Percentiles rank a stretch among this genome's conserved stretches.
Evolutionary conservation across 2,888 invertebrate genomes (phyloP).

Genomic region (Beris chalybata): DNA sequence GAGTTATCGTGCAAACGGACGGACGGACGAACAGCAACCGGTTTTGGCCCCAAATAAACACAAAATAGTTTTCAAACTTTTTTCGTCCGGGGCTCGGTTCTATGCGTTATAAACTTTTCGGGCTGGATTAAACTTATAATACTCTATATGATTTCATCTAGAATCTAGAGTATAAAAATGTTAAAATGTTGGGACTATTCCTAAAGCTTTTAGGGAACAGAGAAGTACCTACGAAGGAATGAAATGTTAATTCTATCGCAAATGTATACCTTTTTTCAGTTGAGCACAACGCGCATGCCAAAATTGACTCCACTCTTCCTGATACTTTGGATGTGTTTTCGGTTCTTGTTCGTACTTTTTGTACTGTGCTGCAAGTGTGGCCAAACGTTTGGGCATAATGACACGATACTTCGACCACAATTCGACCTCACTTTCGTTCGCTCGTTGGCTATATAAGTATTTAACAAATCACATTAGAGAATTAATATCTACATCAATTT

Average conservation of each 20-base stretch:
- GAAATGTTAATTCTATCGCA: neutral
- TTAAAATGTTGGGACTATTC: no score
- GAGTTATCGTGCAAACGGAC: no score
- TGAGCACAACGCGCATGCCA: slow-evolving; percentile 23
- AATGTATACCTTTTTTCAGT: slow-evolving; percentile 31
- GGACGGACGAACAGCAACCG: no score
- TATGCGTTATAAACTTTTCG: no score
- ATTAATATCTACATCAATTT: neutral
- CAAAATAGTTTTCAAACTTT: no score
- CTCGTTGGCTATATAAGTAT: neutral
- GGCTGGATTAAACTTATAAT: no score
- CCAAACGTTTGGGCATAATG: slow-evolving; percentile 28
- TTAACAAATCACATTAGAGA: neutral
- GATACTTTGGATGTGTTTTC: slow-evolving; percentile 33
- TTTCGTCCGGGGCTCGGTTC: no score
- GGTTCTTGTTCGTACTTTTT: slow-evolving; percentile 29
- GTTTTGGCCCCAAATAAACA: no score
- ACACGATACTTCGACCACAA: slow-evolving; percentile 32
- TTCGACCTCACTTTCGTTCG: neutral
- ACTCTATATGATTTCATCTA: no score
- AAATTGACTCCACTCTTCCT: slow-evolving; percentile 31
- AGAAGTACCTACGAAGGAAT: neutral
- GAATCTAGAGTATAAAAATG: no score
- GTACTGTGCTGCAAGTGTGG: slow-evolving; percentile 33
- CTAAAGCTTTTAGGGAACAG: no score